phyloP scores from a whole-genome alignment of 1,140 invertebrate species.

The Aleiodes sp. region DNA sequence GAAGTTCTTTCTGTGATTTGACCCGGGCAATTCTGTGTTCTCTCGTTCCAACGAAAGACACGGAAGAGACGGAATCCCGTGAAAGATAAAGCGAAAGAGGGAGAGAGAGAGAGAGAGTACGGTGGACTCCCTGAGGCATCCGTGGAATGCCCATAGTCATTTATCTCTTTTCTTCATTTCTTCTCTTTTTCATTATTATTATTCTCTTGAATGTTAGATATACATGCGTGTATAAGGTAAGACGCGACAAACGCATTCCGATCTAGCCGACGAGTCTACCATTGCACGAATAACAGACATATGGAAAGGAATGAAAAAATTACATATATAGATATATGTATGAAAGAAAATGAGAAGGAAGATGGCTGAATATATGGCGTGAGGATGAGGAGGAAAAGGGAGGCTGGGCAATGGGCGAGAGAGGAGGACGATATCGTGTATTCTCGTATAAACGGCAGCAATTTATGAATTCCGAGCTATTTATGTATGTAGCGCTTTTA shows the following conservation, averaged over 20 bases:
- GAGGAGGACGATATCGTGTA: conserved; percentile 38
- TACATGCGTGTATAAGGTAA: conserved; percentile 28
- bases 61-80: conserved; percentile 40
- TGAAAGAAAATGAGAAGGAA: conserved; percentile 21
- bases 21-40: not conserved
- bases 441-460: conserved; percentile 44
- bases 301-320: not conserved
- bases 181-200: too few relatives aligned
- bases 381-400: conserved; percentile 24
- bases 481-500: conserved; percentile 35
- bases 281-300: conserved; percentile 27
- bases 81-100: too few relatives aligned
- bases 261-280: conserved; percentile 39
- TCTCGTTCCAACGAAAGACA: conserved; percentile 6
- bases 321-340: not conserved
- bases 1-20: not conserved
- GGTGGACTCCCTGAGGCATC: conserved; percentile 38
- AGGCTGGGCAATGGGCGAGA: conserved; percentile 28
- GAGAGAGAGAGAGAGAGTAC: conserved; percentile 18
- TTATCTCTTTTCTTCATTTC: not conserved
- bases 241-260: conserved; percentile 48
- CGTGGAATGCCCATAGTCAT: conserved; percentile 42
- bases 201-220: conserved; percentile 4
- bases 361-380: conserved; percentile 21
- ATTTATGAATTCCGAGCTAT: conserved; percentile 49